Evolutionary conservation across 1,140 invertebrate species (phyloP), one percentile per base, ranked within the genome.

Genomic region (Habropoda laboriosa): DNA sequence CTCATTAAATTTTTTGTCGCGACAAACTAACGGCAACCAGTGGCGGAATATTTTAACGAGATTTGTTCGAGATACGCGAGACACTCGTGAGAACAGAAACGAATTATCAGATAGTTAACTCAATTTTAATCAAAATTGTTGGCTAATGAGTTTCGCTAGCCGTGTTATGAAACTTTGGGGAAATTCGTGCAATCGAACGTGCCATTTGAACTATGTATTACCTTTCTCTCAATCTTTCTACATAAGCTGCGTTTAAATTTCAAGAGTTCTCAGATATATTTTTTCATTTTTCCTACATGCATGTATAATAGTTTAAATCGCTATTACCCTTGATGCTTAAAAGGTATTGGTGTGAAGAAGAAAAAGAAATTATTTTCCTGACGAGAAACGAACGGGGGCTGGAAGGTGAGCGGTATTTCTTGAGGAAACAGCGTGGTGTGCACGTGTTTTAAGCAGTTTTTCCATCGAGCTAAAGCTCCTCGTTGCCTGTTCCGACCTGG

Each of bases 41-140:
- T 60, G 7, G 3, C 24, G 7, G 24, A 70, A 77, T 58, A 58
- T 58, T 70, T 77, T 70, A 70, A 77, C 27, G 64, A 38, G 53
- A 58, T 70, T 70, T 58, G 40, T 77, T 45, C 13, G 40, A n/a
- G n/a, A 2, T 18, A 21, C 27, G n/a, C 64, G 27, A 58, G 30
- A 47, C 40, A 45, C 40, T 58, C 5, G 21, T 3, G 30, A 21
- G 42, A 58, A 53, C 42, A n/a, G 18, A 21, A n/a, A 6, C 12
- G 32, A 40, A 49, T 42, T 57, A n/a, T n/a, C n/a, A n/a, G n/a
- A n/a, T n/a, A 45, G 51, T 57, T 68, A 68, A 77, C 66, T 77
- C 40, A 24, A n/a, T 70, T 77, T 70, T 30, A 38, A 77, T 42
- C n/a, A 35, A 68, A 76, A 68, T 68, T 76, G 74, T 68, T 68